These are phyloP conservation scores for Temnopleurus reevesii DNA, from an alignment of 53 echinoderm and acorn worm genomes.

Conservation along the genomic window DNA sequence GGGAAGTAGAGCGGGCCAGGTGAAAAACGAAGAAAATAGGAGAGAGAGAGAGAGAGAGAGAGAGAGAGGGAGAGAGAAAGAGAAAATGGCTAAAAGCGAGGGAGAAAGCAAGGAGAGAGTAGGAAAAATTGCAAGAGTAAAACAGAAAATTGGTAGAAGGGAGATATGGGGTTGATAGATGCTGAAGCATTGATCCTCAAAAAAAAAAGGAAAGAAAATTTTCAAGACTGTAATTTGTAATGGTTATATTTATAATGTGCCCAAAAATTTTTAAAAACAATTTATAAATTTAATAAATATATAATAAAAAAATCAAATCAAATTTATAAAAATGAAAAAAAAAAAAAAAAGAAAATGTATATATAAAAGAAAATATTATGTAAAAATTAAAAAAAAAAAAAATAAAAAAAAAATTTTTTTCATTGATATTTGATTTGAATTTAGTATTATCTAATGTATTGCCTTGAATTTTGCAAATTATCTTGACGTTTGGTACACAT, in stretches of 20 bases:
- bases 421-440: too few species aligned
- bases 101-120: background rate
- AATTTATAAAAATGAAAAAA: background rate
- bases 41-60: background rate
- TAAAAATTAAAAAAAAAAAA: too few species aligned
- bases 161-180: background rate
- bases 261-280: background rate
- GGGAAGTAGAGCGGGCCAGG: background rate
- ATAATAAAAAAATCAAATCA: background rate
- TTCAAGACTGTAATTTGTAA: background rate
- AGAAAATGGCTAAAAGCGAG: background rate
- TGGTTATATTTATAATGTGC: background rate
- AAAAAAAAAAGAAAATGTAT: background rate
- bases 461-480: too few species aligned
- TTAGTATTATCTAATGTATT: too few species aligned
- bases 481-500: too few species aligned
- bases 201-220: too few species aligned
- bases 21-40: too few species aligned
- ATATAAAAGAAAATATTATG: background rate
- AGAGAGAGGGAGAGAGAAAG: background rate
- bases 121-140: background rate
- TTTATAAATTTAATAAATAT: background rate
- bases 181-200: too few species aligned
- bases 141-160: background rate
- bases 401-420: too few species aligned